These are phyloP conservation scores for Amniataba percoides DNA, from an alignment of 2,797 vertebrate species.

Conservation along the genomic window DNA sequence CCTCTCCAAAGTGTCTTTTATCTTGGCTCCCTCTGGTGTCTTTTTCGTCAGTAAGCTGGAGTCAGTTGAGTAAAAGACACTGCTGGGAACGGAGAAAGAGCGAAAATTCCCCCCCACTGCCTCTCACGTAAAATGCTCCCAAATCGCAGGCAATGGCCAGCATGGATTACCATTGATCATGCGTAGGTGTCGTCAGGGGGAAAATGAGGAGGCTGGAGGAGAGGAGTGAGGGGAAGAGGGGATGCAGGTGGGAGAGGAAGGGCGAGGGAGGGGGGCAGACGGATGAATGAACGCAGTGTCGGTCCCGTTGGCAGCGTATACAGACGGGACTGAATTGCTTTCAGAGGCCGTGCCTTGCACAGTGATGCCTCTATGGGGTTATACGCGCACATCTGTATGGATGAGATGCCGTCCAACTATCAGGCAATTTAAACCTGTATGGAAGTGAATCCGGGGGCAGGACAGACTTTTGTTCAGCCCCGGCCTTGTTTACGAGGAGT, in stretches of 20 bases:
- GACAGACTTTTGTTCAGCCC: slow-evolving; percentile 44
- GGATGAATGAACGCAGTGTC: slow-evolving; percentile 79
- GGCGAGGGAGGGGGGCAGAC: slow-evolving; percentile 46
- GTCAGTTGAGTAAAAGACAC: slow-evolving; percentile 78
- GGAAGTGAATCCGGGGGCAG: slow-evolving; percentile 41
- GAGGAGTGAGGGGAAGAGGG: slow-evolving; percentile 41
- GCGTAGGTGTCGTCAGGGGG: slow-evolving; percentile 62
- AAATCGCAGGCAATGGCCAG: slow-evolving; percentile 50
- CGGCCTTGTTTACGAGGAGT: slow-evolving; percentile 37
- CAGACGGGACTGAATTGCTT: slow-evolving; percentile 67
- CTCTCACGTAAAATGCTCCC: slow-evolving; percentile 56
- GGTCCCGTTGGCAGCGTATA: slow-evolving; percentile 63
- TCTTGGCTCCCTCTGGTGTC: slow-evolving; percentile 78
- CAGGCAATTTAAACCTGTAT: slow-evolving; percentile 56
- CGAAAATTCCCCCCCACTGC: slow-evolving; percentile 57
- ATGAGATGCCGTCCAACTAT: slow-evolving; percentile 36
- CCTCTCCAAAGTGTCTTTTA: slow-evolving; percentile 76
- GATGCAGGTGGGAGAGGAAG: slow-evolving; percentile 71
- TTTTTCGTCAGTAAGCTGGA: slow-evolving; percentile 73
- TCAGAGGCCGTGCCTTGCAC: slow-evolving; percentile 68
- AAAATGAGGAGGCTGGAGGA: slow-evolving; percentile 48
- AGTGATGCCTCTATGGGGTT: slow-evolving; percentile 63
- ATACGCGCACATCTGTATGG: slow-evolving; percentile 64
- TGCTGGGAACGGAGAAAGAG: slow-evolving; percentile 66
- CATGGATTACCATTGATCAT: slow-evolving; percentile 74